Percentiles rank a stretch among this genome's conserved stretches.
These are phyloP conservation scores for Gymnoscopelus microlampas DNA, from an alignment of 2,797 vertebrate genomes.

Conservation along the genomic window DNA sequence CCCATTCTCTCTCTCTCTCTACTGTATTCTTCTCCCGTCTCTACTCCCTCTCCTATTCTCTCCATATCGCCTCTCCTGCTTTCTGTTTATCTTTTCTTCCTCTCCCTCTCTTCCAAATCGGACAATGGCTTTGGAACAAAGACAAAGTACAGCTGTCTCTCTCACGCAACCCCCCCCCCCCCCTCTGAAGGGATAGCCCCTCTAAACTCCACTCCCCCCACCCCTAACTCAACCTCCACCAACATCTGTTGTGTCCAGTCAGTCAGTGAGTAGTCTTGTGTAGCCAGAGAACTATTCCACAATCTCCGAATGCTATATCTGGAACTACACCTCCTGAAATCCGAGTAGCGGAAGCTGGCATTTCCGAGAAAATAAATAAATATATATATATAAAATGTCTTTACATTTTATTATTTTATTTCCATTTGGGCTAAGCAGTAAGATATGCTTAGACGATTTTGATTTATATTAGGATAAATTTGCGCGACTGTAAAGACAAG, in stretches of 20 bases:
- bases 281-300: no score
- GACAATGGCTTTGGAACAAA: no score
- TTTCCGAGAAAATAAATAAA: no score
- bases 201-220: background rate
- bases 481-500: no score
- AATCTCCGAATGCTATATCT: no score
- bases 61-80: slow-evolving; percentile 53
- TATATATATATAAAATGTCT: no score
- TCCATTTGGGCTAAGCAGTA: no score
- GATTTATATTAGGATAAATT: no score
- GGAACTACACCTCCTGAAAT: no score
- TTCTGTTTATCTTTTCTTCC: slow-evolving; percentile 22
- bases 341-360: no score
- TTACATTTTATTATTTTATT: no score
- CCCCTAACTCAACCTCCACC: slow-evolving; percentile 56
- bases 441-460: no score
- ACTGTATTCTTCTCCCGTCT: background rate
- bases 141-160: background rate
- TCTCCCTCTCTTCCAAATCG: background rate
- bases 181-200: background rate
- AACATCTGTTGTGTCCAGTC: slow-evolving; percentile 83
- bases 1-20: slow-evolving; percentile 29
- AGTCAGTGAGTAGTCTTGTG: slow-evolving; percentile 21
- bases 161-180: background rate
- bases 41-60: slow-evolving; percentile 16